Conservation (phyloP, 2,113 vertebrate genomes). For the Hippocampus comes region DNA sequence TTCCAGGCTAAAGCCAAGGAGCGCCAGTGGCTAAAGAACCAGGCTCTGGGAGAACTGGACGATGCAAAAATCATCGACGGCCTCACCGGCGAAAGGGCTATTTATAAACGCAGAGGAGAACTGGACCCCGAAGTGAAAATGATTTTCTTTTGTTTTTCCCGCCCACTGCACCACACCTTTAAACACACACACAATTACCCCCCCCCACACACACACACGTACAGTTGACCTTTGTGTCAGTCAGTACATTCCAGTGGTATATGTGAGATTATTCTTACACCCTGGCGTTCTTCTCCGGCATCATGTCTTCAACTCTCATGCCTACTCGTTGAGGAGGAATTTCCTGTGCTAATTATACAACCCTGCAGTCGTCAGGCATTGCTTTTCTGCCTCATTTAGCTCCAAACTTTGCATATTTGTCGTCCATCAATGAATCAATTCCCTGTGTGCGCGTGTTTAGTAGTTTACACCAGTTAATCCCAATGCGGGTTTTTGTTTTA, state of each 20-base stretch:
- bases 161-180: constrained; percentile 19
- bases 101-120: constrained; percentile 92
- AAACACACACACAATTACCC: constrained; percentile 18
- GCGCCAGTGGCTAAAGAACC: constrained; percentile 93
- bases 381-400: constrained; percentile 45
- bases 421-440: constrained; percentile 8
- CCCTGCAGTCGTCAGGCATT: constrained; percentile 35
- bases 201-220: constrained; percentile 19
- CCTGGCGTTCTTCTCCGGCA: constrained; percentile 17
- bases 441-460: not conserved
- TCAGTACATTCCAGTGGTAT: constrained; percentile 51
- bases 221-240: constrained; percentile 43
- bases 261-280: constrained; percentile 51
- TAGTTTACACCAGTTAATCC: not conserved
- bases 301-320: constrained; percentile 11
- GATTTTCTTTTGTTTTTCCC: constrained; percentile 2
- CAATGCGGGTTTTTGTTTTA: not conserved
- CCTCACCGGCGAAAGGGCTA: constrained; percentile 89
- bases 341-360: constrained; percentile 43
- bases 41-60: constrained; percentile 89
- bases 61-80: constrained; percentile 97
- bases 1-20: constrained; percentile 94
- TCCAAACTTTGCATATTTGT: constrained; percentile 39
- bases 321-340: constrained; percentile 8
- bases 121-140: constrained; percentile 83